phyloP scores from a whole-genome alignment of 2,113 vertebrate species.

The Pelecanoides urinatrix region DNA sequence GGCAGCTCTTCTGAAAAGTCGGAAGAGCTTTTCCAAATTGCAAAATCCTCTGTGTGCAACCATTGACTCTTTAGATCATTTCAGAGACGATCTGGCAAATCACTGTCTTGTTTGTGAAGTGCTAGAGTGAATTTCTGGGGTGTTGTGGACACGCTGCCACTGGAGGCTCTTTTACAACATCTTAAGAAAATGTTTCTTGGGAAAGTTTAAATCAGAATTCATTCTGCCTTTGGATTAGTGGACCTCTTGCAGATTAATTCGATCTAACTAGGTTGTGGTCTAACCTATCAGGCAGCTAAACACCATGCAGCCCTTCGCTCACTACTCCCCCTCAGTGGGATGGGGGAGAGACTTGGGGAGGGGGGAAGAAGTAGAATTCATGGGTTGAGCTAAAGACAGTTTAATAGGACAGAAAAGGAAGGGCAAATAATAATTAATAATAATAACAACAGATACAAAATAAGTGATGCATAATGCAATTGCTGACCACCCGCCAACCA shows the following conservation, averaged over 20 bases:
- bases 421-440: no score
- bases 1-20: neutral
- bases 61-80: no score
- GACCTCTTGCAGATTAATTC: neutral
- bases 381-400: no score
- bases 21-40: neutral
- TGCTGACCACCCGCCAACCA: no score
- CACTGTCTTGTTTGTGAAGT: neutral
- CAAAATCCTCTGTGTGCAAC: neutral
- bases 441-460: no score
- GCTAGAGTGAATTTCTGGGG: neutral
- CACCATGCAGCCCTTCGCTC: no score
- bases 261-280: neutral
- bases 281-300: no score
- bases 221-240: neutral
- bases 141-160: accelerated
- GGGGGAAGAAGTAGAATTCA: no score
- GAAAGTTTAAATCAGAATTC: neutral
- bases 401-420: no score
- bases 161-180: neutral
- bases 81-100: neutral
- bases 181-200: neutral
- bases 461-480: no score
- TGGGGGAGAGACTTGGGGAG: no score
- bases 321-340: no score